These are phyloP conservation scores for Serinus canaria DNA, from an alignment of 2,113 vertebrate species.

Conservation along the genomic window DNA sequence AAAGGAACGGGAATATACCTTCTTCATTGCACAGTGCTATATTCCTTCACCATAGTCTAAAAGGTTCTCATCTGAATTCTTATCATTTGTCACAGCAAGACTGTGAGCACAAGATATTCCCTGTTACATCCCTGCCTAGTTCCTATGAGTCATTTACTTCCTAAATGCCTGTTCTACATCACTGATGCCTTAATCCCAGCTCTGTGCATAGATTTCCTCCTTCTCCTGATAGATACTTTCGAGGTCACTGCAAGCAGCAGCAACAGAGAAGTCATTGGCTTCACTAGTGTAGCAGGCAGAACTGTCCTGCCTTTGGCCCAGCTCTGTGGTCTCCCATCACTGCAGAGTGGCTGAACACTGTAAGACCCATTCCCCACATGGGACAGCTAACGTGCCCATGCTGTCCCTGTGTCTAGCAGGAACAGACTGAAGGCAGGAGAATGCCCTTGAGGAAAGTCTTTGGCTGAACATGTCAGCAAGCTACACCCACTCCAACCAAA, in stretches of 20 bases:
- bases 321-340: not conserved
- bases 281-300: not conserved
- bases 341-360: not conserved
- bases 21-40: not conserved
- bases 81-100: not conserved
- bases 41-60: not conserved
- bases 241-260: not conserved
- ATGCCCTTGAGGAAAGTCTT: not conserved
- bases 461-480: not conserved
- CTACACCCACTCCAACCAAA: not conserved
- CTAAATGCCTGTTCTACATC: not conserved
- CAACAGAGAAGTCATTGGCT: not conserved
- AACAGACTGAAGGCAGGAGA: not conserved
- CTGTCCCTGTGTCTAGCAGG: not conserved
- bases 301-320: not conserved
- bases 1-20: not conserved
- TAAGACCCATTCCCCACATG: rapidly evolving
- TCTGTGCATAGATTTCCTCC: not conserved
- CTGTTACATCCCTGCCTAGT: not conserved
- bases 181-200: not conserved
- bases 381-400: not conserved
- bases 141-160: not conserved
- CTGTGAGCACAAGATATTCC: not conserved
- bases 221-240: not conserved
- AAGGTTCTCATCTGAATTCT: not conserved